Base-by-base conservation (phyloP, 1,140 invertebrate species). In the Ceratina australensis region DNA sequence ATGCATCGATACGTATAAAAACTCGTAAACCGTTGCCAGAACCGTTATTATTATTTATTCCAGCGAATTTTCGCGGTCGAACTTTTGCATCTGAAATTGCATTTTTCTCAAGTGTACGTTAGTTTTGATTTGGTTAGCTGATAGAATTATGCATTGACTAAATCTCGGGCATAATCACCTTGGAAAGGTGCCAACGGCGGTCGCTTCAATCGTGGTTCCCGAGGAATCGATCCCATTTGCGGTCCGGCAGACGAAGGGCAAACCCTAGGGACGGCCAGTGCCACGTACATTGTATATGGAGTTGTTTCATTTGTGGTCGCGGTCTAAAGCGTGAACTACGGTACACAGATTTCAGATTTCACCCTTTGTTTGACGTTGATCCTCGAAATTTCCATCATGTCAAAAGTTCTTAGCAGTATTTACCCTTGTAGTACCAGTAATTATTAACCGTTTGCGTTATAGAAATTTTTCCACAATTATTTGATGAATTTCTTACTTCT, bases 221-320 rank as follows among this genome's bases (percentile, higher is more conserved):
- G 49, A 77, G 74, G 57, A 71, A 77, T 77, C 68, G 74, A 67
- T 71, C 67, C 22, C 66, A 77, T 77, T 77, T 71, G 66, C 28
- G 57, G 66, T 71, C 26, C 28, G 61, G 18, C 28, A 69, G 57
- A 71, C 57, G 67, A 77, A 71, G 57, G 28, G 52, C 66, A 71
- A 71, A 71, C 57, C 57, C 28, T 71, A 42, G 49, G 26, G 28
- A 63, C 5, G 33, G 10, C 10, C 16, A 16, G 66, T 15, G 16
- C n/a, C 52, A 71, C 26, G 33, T 42, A 42, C 33, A 42, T 7
- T 42, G 33, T 42, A 42, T 42, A 54, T 52, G 33, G 12, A 71
- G 49, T 71, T 77, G 57, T 77, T 77, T 71, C 74, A 71, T 71
- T 63, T 54, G 74, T 15, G 67, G 67, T 22, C 13, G 16, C 28